Base-by-base conservation (phyloP, 2,113 vertebrate species). In the Rhagologus leucostigma region DNA sequence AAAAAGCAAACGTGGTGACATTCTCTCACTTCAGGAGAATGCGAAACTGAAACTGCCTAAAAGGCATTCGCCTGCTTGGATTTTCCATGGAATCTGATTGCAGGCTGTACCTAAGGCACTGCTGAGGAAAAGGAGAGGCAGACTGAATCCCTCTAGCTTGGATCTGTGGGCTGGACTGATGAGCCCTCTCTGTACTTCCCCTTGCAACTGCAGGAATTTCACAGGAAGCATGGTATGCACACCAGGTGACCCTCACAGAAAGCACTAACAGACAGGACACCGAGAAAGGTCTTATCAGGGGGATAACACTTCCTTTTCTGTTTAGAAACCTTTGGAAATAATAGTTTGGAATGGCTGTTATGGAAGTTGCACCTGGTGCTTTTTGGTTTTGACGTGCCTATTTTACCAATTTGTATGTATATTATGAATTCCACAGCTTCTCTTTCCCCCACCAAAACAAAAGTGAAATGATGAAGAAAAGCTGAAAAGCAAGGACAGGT, bases 201-300 rank as follows among this genome's bases (percentile, higher is more conserved):
- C 2, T 9, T 33, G 3, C 5, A 67, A 7, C 10, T 16, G 35
- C 41, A 50, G 68, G 27, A 23, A 11, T 39, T 39, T 41, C 1
- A 5, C 29, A 52, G 23, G 0, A 1, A 68, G 30, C 0, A 1
- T 7, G 29, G 19, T 10, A 18, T 16, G 19, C 11, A 44, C 46
- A 35, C 10, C 10, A 17, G 35, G 30, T 4, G 2, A 3, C 35
- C 14, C 49, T 22, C 33, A 33, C 13, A 89, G 39, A 26, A 39
- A 62, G 33, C 52, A 49, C 16, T 12, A 19, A 44, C 5, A 7
- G n/a, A 7, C 5, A n/a, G n/a, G 49, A 56, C 60, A 69, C 3
- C 1, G 2, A 30, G 52, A 47, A 50, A 71, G 9, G 17, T 23
- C 41, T 62, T 47, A 20, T 2, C 15, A n/a, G 26, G 35, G 39